Conservation (phyloP, 2,888 invertebrate species). For the Scaptomyza flava region DNA sequence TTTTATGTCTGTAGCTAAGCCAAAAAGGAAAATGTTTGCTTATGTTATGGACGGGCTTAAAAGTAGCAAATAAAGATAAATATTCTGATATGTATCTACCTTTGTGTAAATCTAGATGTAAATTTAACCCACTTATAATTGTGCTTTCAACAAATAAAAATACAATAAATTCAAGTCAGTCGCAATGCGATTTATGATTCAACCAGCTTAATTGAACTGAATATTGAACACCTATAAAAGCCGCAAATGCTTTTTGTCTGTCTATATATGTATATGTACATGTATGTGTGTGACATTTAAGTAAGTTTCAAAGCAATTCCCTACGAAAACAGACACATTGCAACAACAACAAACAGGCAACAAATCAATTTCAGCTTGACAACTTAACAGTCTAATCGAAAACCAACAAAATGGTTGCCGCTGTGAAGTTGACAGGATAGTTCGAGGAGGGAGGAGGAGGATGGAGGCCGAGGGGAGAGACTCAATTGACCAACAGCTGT, state of each 20-base stretch:
- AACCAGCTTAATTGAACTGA: conserved; percentile 31
- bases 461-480: conserved; percentile 20
- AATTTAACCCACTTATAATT: conserved; percentile 4
- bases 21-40: neutral
- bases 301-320: conserved; percentile 25
- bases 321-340: conserved; percentile 30
- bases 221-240: conserved; percentile 51
- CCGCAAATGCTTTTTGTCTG: conserved; percentile 33
- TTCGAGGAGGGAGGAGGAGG: neutral
- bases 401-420: conserved; percentile 76
- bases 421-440: conserved; percentile 24
- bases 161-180: conserved; percentile 14
- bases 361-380: conserved; percentile 82
- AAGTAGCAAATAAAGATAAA: too few species aligned
- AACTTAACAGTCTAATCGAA: conserved; percentile 81
- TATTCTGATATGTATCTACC: too few species aligned
- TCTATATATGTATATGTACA: neutral
- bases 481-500: conserved; percentile 79
- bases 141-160: conserved; percentile 7
- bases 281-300: conserved; percentile 53
- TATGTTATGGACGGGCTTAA: too few species aligned
- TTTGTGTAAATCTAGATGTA: neutral
- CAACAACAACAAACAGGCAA: conserved; percentile 47
- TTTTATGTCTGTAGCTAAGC: neutral
- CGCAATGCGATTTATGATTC: conserved; percentile 59